Evolutionary conservation across 2,113 vertebrate species (phyloP).

Genomic region (Amazona guildingii): DNA sequence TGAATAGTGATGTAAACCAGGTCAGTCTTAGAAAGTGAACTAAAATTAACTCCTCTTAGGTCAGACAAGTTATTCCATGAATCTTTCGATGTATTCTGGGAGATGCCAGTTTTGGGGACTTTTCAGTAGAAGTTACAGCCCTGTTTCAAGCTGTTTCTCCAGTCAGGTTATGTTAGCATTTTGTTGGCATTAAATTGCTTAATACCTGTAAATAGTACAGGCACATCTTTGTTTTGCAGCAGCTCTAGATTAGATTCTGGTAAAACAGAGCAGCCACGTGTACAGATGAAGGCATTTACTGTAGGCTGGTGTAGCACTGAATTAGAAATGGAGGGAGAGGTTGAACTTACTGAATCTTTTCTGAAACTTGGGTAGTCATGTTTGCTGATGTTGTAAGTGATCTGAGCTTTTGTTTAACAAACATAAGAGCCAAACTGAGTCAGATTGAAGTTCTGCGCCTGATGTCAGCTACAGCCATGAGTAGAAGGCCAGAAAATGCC

Average conservation of each 20-base stretch:
- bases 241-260: not conserved
- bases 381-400: not conserved
- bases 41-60: not conserved
- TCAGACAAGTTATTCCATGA: not conserved
- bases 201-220: not conserved
- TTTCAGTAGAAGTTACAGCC: not conserved
- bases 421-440: not conserved
- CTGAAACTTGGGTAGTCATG: not conserved
- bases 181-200: not conserved
- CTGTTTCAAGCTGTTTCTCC: not conserved
- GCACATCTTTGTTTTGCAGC: not conserved
- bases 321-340: not conserved
- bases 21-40: not conserved
- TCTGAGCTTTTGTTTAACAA: not conserved
- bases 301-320: not conserved
- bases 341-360: not conserved
- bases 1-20: not conserved
- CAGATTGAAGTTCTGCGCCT: not conserved
- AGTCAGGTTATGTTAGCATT: not conserved
- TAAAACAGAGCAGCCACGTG: not conserved
- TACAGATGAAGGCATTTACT: not conserved
- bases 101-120: not conserved
- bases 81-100: not conserved
- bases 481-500: not conserved
- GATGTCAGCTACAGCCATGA: not conserved